Percentiles rank a stretch among this genome's conserved stretches.
Conservation (phyloP, 2,888 invertebrate species). For the Melolontha melolontha region DNA sequence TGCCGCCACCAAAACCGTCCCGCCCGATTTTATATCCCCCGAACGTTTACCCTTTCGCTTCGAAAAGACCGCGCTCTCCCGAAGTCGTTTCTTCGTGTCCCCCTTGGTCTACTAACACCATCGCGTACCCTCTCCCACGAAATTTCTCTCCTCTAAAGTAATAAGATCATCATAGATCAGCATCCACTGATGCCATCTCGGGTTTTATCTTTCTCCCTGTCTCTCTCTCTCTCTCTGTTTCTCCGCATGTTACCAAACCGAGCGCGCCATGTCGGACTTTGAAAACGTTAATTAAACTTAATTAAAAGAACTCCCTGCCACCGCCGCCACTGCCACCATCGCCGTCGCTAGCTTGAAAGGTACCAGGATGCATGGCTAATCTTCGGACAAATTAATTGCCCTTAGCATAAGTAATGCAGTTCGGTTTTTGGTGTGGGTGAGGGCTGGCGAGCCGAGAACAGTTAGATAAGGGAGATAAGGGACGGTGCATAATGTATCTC, state of each 20-base stretch:
- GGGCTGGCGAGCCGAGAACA: neutral
- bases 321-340: slow-evolving; percentile 49
- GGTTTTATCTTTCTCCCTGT: slow-evolving; percentile 39
- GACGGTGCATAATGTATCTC: no score
- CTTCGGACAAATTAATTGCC: slow-evolving; percentile 67
- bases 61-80: slow-evolving; percentile 9
- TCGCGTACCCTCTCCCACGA: slow-evolving; percentile 47
- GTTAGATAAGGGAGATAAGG: no score
- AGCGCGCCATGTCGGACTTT: slow-evolving; percentile 64
- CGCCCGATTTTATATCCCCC: slow-evolving; percentile 44
- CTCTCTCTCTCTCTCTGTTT: slow-evolving; percentile 46
- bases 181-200: slow-evolving; percentile 37
- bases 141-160: slow-evolving; percentile 47
- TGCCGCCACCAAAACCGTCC: slow-evolving; percentile 52
- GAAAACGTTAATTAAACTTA: slow-evolving; percentile 68
- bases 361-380: slow-evolving; percentile 66
- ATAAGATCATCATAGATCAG: slow-evolving; percentile 61
- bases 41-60: slow-evolving; percentile 34
- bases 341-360: slow-evolving; percentile 50
- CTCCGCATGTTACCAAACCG: slow-evolving; percentile 51
- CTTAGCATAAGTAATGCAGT: slow-evolving; percentile 64
- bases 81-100: slow-evolving; percentile 11
- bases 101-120: slow-evolving; percentile 48
- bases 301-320: slow-evolving; percentile 65
- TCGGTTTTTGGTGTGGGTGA: slow-evolving; percentile 44